Evolutionary conservation across 2,797 vertebrate genomes (phyloP), one percentile per base, ranked within the genome.

Genomic region (Serranus cabrilla): DNA sequence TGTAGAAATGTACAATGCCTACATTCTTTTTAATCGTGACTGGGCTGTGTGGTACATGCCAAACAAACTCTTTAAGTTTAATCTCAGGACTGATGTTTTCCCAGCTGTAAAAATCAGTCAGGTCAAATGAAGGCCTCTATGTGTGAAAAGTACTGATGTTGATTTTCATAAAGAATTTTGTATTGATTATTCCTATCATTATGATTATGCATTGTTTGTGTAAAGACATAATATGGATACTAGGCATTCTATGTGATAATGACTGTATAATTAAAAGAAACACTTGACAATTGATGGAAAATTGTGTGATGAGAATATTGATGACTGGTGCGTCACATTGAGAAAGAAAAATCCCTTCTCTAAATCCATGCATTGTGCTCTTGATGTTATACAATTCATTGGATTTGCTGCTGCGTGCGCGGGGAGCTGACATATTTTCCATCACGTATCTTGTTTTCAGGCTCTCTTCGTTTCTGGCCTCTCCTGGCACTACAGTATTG

Each of bases 261-360:
- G 79, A 85, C 69, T 85, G 74, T 87, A 50, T 71, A 84, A 92
- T 90, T 86, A 86, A 90, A 91, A 80, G 65, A 85, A 77, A 76
- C 73, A 55, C 57, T 31, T 82, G 79, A 78, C 21, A 51, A 66
- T 34, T 66, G 74, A 76, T 56, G 47, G 69, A 49, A 50, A 45
- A 54, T 7, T 75, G 71, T 71, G 67, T 82, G 78, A 37, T 87
- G 64, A 87, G 49, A 75, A 72, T 50, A 61, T 80, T 1, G 16
- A 62, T 16, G 39, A 20, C 23, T 39, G 40, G 56, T n/a, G 21
- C 59, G 16, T 64, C 55, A 27, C 27, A 20, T 37, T 25, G 56
- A 4, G n/a, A 4, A 25, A 68, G 46, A 55, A 16, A 52, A 39
- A 58, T 31, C 40, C 13, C 11, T 17, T 11, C 31, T 68, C 60